Conservation (phyloP, 1,140 invertebrate genomes). For the Lysiphlebus fabarum region DNA sequence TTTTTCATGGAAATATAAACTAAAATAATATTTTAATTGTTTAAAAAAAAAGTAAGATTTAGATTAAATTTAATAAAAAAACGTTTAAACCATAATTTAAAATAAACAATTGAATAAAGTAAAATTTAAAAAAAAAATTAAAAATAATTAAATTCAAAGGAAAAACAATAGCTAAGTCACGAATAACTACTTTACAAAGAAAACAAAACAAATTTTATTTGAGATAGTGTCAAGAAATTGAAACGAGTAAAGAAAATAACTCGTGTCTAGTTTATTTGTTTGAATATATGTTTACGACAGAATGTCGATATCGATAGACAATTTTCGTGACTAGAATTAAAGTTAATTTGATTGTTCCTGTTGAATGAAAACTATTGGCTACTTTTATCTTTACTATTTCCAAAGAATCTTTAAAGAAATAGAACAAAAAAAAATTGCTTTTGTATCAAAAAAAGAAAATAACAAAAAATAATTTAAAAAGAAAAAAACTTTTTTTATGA, state of each 20-base stretch:
- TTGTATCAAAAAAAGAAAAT: background rate
- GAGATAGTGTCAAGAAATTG: constrained; percentile 2
- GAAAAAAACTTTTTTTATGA: no score
- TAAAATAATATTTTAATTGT: no score
- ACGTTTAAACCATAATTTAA: no score
- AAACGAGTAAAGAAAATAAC: constrained; percentile 2
- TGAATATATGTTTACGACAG: constrained; percentile 9
- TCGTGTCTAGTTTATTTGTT: background rate
- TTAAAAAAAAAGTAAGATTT: no score
- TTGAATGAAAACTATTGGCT: no score
- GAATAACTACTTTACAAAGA: constrained; percentile 7
- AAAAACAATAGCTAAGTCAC: background rate
- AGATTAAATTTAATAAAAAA: no score
- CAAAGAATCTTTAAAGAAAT: background rate
- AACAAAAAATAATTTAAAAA: no score
- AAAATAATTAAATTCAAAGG: constrained; percentile 3
- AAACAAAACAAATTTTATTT: constrained; percentile 1
- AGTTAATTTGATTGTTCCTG: constrained; percentile 27
- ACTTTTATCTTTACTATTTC: background rate
- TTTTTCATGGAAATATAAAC: no score
- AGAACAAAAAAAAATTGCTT: constrained; percentile 4
- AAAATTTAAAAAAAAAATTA: no score
- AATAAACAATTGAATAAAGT: no score
- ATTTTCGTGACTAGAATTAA: constrained; percentile 24
- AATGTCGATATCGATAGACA: constrained; percentile 29